These are phyloP conservation scores for Pasiphila rectangulata DNA, from an alignment of 2,888 invertebrate species.

Conservation along the genomic window DNA sequence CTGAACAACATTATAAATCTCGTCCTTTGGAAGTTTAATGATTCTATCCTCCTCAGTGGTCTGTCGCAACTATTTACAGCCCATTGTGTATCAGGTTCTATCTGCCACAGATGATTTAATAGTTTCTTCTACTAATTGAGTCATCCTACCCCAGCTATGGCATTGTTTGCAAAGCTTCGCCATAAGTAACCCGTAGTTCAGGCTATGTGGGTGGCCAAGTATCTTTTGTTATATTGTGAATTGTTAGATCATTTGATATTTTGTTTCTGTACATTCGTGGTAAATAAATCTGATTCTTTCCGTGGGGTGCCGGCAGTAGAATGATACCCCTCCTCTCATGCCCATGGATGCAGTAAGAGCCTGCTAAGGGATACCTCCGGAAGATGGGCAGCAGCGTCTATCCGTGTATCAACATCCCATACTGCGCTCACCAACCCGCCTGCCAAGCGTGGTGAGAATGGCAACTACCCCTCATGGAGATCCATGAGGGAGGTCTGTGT, in stretches of 20 bases:
- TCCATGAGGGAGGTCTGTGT: too few species aligned
- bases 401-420: too few species aligned
- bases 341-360: too few species aligned
- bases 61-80: constrained; percentile 57
- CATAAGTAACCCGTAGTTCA: constrained; percentile 52
- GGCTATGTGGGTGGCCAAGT: constrained; percentile 62
- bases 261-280: constrained; percentile 19
- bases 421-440: too few species aligned
- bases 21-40: constrained; percentile 31
- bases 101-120: constrained; percentile 40
- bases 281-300: constrained; percentile 17
- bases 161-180: constrained; percentile 76
- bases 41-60: constrained; percentile 31
- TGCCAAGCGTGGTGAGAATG: too few species aligned
- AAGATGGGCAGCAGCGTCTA: too few species aligned
- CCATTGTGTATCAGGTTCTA: constrained; percentile 63
- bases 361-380: too few species aligned
- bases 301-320: too few species aligned
- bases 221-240: constrained; percentile 29
- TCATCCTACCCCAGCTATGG: constrained; percentile 66
- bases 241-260: constrained; percentile 32
- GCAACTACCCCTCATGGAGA: too few species aligned
- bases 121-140: constrained; percentile 67
- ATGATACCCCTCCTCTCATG: too few species aligned
- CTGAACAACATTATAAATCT: constrained; percentile 27